Evolutionary conservation across 2,113 vertebrate species (phyloP).

Genomic region (Datnioides undecimradiatus): DNA sequence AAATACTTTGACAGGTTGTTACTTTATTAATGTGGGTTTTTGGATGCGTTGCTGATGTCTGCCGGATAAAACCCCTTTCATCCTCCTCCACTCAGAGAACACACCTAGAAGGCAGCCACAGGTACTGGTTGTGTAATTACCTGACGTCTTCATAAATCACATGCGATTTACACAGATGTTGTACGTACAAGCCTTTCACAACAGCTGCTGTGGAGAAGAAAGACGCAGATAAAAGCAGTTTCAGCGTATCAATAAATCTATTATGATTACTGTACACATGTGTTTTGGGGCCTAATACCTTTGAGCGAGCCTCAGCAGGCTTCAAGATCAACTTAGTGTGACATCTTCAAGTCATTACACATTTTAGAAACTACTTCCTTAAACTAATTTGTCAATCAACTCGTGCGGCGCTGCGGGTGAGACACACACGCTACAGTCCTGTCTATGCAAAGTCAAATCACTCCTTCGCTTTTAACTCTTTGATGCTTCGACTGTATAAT

Average conservation of each 20-base stretch:
- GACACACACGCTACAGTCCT: constrained; percentile 20
- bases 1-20: constrained; percentile 27
- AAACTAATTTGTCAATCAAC: constrained; percentile 62
- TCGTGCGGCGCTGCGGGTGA: not conserved
- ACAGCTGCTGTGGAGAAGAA: constrained; percentile 12
- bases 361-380: constrained; percentile 46
- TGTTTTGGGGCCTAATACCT: not conserved
- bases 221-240: not conserved
- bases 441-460: constrained; percentile 19
- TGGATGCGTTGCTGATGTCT: constrained; percentile 15
- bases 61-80: constrained; percentile 27
- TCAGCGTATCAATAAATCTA: constrained; percentile 27
- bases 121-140: constrained; percentile 38
- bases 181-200: constrained; percentile 35
- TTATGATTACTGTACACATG: constrained; percentile 9
- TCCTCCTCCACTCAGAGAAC: constrained; percentile 1
- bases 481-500: constrained; percentile 37
- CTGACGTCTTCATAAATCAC: constrained; percentile 44
- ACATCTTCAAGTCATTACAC: constrained; percentile 52
- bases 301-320: constrained; percentile 20
- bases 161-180: constrained; percentile 36
- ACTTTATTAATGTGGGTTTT: not conserved
- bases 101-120: constrained; percentile 11
- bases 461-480: constrained; percentile 14
- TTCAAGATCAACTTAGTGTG: not conserved